Percentiles rank a stretch among this genome's conserved stretches.
Evolutionary conservation across 2,113 vertebrate species (phyloP).

Genomic region (Suncus etruscus): DNA sequence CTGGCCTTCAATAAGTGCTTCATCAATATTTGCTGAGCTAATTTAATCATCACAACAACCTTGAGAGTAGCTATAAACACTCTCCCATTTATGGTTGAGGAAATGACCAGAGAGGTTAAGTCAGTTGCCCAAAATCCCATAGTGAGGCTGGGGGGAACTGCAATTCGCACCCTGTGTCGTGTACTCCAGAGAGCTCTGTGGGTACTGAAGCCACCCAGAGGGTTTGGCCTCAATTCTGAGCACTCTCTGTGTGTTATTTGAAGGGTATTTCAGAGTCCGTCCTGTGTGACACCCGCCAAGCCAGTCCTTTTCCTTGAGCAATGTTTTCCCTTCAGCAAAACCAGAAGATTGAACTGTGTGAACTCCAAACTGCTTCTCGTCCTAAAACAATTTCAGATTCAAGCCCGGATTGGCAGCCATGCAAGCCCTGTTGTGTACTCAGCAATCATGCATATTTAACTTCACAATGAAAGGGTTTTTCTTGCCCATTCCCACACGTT

Average conservation of each 20-base stretch:
- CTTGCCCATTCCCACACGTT: slow-evolving; percentile 47
- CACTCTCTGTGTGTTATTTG: neutral
- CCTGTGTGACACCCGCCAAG: neutral
- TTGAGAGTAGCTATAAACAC: neutral
- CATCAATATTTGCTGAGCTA: slow-evolving; percentile 23
- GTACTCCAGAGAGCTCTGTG: neutral
- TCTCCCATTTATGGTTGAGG: neutral
- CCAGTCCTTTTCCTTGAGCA: slow-evolving; percentile 37
- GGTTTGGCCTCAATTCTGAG: neutral
- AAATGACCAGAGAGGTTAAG: slow-evolving; percentile 15
- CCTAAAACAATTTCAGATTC: slow-evolving; percentile 60
- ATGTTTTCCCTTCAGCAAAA: neutral
- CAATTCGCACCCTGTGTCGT: neutral
- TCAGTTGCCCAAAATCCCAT: slow-evolving; percentile 21
- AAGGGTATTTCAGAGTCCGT: neutral
- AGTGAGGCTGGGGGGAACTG: neutral
- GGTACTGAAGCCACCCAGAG: neutral
- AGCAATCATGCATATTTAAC: slow-evolving; percentile 79
- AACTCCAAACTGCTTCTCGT: slow-evolving; percentile 18
- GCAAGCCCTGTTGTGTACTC: slow-evolving; percentile 61
- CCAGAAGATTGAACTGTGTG: slow-evolving; percentile 38
- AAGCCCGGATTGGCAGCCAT: slow-evolving; percentile 58
- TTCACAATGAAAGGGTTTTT: slow-evolving; percentile 66
- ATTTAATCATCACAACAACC: slow-evolving; percentile 10
- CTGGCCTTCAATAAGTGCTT: slow-evolving; percentile 17